A percentile compares a stretch with the other conserved stretches of the same genome.
Evolutionary conservation across 2,888 invertebrate species (phyloP).

Genomic region (Ophonus ardosiacus): DNA sequence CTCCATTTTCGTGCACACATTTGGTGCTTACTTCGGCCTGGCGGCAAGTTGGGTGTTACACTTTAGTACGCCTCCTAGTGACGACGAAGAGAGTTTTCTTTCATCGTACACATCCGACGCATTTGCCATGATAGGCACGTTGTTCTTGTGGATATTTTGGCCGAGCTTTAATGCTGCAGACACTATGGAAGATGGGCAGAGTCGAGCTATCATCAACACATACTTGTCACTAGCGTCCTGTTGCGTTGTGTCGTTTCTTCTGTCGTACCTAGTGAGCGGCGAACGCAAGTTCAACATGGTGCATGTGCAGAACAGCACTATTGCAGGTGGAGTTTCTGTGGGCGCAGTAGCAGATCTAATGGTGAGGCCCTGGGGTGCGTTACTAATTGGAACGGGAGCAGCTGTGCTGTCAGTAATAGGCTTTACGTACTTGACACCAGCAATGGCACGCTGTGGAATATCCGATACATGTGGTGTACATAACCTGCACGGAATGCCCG

Average conservation of each 20-base stretch:
- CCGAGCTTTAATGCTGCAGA: constrained; percentile 96
- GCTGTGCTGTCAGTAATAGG: constrained; percentile 89
- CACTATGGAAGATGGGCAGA: constrained; percentile 84
- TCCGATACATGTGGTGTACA: constrained; percentile 96
- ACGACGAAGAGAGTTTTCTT: constrained; percentile 78
- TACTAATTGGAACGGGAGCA: constrained; percentile 87
- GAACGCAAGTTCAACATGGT: constrained; percentile 92
- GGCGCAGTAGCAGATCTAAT: constrained; percentile 91
- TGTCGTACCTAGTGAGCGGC: constrained; percentile 83
- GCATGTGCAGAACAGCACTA: constrained; percentile 94
- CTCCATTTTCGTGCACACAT: constrained; percentile 95
- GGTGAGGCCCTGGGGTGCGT: constrained; percentile 89
- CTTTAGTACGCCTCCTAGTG: constrained; percentile 71
- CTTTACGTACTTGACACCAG: constrained; percentile 69
- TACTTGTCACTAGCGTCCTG: constrained; percentile 91
- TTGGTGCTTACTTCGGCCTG: constrained; percentile 98
- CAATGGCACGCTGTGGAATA: constrained; percentile 73
- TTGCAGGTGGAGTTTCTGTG: constrained; percentile 95
- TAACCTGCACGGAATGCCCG: constrained; percentile 98
- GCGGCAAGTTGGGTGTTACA: constrained; percentile 87
- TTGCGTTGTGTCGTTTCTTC: constrained; percentile 89
- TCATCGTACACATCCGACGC: constrained; percentile 92
- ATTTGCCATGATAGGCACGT: constrained; percentile 95
- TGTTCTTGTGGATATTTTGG: constrained; percentile 98
- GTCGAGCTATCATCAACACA: constrained; percentile 95